These are phyloP conservation scores for Alectura lathami DNA, from an alignment of 2,113 vertebrate genomes.

Conservation along the genomic window DNA sequence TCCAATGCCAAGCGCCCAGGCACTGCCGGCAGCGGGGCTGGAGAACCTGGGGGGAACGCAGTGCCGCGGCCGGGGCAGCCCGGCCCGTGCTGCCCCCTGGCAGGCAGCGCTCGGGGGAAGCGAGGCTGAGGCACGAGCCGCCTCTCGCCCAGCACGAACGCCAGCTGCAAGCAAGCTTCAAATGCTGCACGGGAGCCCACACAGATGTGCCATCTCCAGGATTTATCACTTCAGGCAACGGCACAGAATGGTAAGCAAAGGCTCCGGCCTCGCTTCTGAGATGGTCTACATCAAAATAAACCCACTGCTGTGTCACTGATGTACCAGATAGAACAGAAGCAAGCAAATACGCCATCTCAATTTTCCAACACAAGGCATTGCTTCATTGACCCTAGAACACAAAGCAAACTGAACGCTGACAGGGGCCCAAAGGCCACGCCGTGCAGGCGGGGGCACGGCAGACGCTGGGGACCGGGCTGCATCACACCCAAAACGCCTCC, in stretches of 20 bases:
- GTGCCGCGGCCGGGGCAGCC: not conserved
- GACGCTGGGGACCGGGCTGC: accelerated
- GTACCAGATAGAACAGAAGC: not conserved
- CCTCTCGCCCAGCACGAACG: not conserved
- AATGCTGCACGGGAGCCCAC: accelerated
- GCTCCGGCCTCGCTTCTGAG: not conserved
- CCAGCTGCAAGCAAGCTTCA: not conserved
- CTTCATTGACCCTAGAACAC: not conserved
- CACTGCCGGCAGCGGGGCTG: accelerated
- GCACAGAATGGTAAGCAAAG: not conserved
- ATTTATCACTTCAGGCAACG: not conserved
- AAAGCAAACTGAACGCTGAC: not conserved
- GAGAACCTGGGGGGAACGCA: too few species aligned
- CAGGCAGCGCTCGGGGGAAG: too few species aligned
- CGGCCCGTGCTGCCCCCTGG: too few species aligned
- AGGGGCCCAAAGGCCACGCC: accelerated
- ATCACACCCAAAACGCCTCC: not conserved
- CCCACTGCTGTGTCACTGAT: not conserved
- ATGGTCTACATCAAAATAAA: not conserved
- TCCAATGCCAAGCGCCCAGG: not conserved
- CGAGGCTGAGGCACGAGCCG: too few species aligned
- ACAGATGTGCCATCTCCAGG: too few species aligned
- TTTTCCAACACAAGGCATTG: not conserved
- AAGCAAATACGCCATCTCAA: not conserved
- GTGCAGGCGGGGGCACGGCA: accelerated